Conservation (phyloP, 2,888 invertebrate genomes). For the Trichopoda pennipes region DNA sequence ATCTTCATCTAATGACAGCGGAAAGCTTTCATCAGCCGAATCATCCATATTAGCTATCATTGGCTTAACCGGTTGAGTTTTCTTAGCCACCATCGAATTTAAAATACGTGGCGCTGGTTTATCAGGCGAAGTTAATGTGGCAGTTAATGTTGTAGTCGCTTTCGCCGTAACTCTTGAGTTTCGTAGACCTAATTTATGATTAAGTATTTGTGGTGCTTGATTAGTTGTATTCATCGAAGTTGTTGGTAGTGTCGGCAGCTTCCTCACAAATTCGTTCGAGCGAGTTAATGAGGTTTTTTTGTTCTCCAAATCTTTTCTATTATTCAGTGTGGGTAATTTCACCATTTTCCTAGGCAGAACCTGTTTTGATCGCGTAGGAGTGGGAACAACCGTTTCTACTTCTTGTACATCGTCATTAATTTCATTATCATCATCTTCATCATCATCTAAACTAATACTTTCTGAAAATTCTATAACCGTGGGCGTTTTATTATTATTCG, state of each 20-base stretch:
- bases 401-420: conserved; percentile 1
- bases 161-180: conserved; percentile 48
- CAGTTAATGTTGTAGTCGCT: conserved; percentile 31
- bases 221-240: not conserved
- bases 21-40: conserved; percentile 73
- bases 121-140: conserved; percentile 47
- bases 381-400: not conserved
- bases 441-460: conserved; percentile 63
- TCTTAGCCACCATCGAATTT: conserved; percentile 78
- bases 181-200: conserved; percentile 59
- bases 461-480: conserved; percentile 54
- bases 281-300: conserved; percentile 59
- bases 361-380: not conserved
- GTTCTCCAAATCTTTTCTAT: conserved; percentile 56
- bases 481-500: conserved; percentile 31
- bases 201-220: conserved; percentile 63
- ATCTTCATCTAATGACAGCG: conserved; percentile 72
- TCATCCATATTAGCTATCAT: conserved; percentile 75
- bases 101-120: conserved; percentile 79
- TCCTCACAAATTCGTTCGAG: conserved; percentile 49
- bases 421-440: conserved; percentile 51
- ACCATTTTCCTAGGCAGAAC: conserved; percentile 59
- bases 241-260: not conserved
- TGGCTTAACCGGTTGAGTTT: conserved; percentile 76
- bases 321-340: conserved; percentile 31